These are phyloP conservation scores for Cheilosia vernalis DNA, from an alignment of 2,888 invertebrate genomes.

Conservation along the genomic window DNA sequence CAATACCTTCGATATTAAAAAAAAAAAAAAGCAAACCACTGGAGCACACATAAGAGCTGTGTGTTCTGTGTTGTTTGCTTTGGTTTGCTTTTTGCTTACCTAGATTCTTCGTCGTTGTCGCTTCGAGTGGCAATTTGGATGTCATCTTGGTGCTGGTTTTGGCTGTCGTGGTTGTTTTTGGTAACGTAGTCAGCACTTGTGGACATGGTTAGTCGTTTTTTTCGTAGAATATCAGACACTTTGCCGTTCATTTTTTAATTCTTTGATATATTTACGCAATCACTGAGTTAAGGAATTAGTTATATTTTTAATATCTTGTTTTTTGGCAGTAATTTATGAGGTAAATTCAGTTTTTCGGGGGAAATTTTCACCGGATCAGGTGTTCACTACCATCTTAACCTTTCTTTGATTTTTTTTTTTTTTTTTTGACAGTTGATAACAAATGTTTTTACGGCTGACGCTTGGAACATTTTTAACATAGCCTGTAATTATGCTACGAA, in stretches of 20 bases:
- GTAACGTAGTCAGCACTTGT: slow-evolving; percentile 62
- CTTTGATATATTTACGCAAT: neutral
- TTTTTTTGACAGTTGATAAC: slow-evolving; percentile 71
- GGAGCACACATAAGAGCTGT: slow-evolving; percentile 21
- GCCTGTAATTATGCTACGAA: slow-evolving; percentile 44
- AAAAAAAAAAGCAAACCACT: slow-evolving; percentile 8
- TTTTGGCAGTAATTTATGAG: slow-evolving; percentile 1
- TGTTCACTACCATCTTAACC: slow-evolving; percentile 70
- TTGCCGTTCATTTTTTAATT: slow-evolving; percentile 50
- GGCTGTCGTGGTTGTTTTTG: slow-evolving; percentile 45
- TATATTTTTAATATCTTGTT: neutral
- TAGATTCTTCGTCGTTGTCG: slow-evolving; percentile 61
- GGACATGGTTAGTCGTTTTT: slow-evolving; percentile 36
- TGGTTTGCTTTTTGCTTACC: slow-evolving; percentile 52
- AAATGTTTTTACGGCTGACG: slow-evolving; percentile 25
- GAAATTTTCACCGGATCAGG: slow-evolving; percentile 70
- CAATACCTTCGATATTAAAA: slow-evolving; percentile 3
- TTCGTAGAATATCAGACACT: slow-evolving; percentile 45
- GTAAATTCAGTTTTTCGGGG: slow-evolving; percentile 20
- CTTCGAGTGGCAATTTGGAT: slow-evolving; percentile 42
- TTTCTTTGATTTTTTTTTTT: slow-evolving; percentile 65
- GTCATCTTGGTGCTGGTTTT: slow-evolving; percentile 28
- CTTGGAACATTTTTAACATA: slow-evolving; percentile 6
- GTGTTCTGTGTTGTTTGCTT: slow-evolving; percentile 18
- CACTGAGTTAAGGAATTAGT: neutral